Evolutionary conservation across 2,797 vertebrate genomes (phyloP), one percentile per base, ranked within the genome.

Genomic region (Scyliorhinus canicula): DNA sequence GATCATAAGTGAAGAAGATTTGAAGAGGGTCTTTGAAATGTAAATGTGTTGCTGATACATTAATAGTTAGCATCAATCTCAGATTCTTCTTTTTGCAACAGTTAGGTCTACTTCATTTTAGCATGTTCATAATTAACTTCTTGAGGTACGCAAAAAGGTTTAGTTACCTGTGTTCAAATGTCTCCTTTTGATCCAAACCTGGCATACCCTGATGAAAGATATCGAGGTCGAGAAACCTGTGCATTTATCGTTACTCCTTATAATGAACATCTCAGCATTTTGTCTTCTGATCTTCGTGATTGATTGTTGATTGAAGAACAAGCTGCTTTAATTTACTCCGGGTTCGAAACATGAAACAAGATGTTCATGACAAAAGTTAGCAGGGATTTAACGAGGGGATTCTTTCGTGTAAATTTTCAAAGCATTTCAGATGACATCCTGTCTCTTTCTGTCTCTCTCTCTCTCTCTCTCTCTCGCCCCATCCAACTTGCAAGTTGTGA

Each of bases 11-110:
- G 21, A 60, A 60, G 28, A 90, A 55, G 55, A 90, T 90, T 88
- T 55, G 86, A 21, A 3, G 60, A 90, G 50, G 3, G 16, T n/a
- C 52, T 90, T 90, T 90, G 86, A 90, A 60, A 31, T 90, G 86
- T n/a, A 60, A 90, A 90, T 60, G 86, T 60, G 9, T 40, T 82
- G 79, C 79, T 82, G 79, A 47, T 82, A 47, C 40, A 82, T 40
- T 82, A 60, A 90, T 19, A 55, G 52, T 90, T 60, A 57, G 31
- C 52, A 90, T n/a, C 28, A n/a, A 35, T 16, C 35, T 35, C 52
- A 90, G 52, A 90, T 90, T 82, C n/a, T 90, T 31, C 28, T 88
- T 88, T 57, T 52, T 60, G 52, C 86, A n/a, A 90, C 35, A 31
- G 26, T 50, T 86, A 14, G 4, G 3, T 31, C 24, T 55, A 86